These are phyloP conservation scores for Drosophila arawakana DNA, from an alignment of 1,140 invertebrate species.

Conservation along the genomic window DNA sequence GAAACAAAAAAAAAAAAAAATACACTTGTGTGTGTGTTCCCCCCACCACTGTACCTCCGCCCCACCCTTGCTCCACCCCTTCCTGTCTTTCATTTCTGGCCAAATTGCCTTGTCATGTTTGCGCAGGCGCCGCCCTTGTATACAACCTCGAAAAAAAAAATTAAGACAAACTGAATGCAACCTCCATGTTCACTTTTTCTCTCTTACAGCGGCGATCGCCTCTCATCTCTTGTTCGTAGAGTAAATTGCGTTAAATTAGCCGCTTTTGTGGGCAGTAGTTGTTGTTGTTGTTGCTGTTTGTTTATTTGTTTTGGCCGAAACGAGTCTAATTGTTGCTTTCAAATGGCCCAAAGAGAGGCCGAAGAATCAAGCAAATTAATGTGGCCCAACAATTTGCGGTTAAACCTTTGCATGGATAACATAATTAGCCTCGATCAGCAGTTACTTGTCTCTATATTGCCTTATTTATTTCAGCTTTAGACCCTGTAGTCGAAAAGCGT, in stretches of 20 bases:
- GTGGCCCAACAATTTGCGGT: constrained; percentile 9
- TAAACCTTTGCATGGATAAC: constrained; percentile 33
- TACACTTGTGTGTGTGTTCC: neutral
- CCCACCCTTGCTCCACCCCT: neutral
- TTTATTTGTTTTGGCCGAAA: constrained; percentile 37
- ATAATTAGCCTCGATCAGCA: constrained; percentile 31
- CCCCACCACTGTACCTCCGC: neutral
- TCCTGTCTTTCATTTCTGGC: neutral
- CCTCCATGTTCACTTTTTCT: constrained; percentile 13
- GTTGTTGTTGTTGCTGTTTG: constrained; percentile 12
- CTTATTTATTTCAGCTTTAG: neutral
- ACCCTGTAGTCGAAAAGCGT: no score
- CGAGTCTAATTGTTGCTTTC: constrained; percentile 41
- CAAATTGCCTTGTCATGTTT: constrained; percentile 57
- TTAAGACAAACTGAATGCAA: neutral
- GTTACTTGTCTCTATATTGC: neutral
- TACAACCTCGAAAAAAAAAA: constrained; percentile 7
- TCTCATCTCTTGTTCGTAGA: constrained; percentile 55
- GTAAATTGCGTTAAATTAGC: constrained; percentile 81
- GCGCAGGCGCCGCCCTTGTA: constrained; percentile 51
- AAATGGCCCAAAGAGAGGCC: constrained; percentile 5
- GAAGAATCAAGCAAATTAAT: neutral
- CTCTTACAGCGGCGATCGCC: constrained; percentile 18
- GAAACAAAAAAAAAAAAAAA: neutral
- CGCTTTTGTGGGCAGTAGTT: constrained; percentile 57